Base-by-base conservation (phyloP, 2,113 vertebrate genomes). In the Ciconia maguari region DNA sequence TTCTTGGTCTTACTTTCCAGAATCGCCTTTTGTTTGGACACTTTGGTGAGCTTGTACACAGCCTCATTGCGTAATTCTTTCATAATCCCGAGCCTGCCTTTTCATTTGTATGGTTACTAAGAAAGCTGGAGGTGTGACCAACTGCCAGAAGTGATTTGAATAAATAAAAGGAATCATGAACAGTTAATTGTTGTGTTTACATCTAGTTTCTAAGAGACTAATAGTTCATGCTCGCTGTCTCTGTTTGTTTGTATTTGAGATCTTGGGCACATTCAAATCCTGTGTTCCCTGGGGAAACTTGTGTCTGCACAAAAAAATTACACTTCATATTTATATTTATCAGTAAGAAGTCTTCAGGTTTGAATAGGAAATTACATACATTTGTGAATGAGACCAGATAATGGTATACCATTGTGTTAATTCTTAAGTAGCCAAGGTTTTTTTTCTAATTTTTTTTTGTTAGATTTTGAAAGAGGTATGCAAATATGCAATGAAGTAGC, bases 121-220 rank as follows among this genome's bases (percentile, higher is more conserved):
- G 74, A 91, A 87, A 95, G 54, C 16, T 85, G 71, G 58, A 88
- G 95, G 82, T 92, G 71, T 78, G 64, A 77, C 44, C 78, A 95
- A 70, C 68, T 82, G 83, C 89, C 87, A 89, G 65, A 95, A 90
- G 21, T 75, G 32, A 80, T 91, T 58, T 93, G 91, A 91, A 96
- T 92, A 93, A 86, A 93, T 80, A 75, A 87, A 76, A 78, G 66
- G 74, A 94, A 76, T 89, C 44, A 15, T 75, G 88, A 94, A 88
- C 91, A 81, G 77, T 93, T 95, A 92, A 87, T 84, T 90, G 94
- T 66, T 94, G 49, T 97, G 96, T 96, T 95, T 97, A 76, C 77
- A 44, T 79, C 44, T 83, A 69, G 93, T 96, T 97, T 94, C 95
- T 91, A 96, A 94, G 97, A 94, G 74, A 94, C 92, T 68, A 93